A percentile compares a stretch with the other conserved stretches of the same genome.
phyloP scores from a whole-genome alignment of 2,797 vertebrate genomes.

The Smutsia temminckii region DNA sequence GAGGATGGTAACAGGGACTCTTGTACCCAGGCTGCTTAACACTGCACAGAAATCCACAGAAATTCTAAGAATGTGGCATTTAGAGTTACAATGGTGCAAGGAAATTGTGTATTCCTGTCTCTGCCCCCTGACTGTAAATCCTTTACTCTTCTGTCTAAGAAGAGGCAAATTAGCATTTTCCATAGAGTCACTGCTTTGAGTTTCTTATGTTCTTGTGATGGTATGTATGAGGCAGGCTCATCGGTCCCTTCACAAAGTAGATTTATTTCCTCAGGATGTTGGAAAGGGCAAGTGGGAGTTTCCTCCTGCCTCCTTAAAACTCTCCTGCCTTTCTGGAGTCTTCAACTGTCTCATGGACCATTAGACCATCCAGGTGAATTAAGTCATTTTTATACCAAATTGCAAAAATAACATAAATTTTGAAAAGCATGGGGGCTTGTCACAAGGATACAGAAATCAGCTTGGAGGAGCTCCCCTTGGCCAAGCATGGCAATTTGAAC shows the following conservation, averaged over 20 bases:
- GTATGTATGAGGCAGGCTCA: neutral
- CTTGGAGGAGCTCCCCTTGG: neutral
- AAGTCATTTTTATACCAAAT: neutral
- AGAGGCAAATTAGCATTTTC: neutral
- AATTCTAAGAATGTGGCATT: conserved; percentile 49
- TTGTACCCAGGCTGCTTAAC: neutral
- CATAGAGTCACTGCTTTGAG: neutral
- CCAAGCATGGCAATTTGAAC: neutral
- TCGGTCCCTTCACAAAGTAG: neutral
- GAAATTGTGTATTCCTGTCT: neutral
- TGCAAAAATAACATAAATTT: neutral
- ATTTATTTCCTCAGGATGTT: neutral
- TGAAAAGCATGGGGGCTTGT: neutral
- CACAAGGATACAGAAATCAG: neutral
- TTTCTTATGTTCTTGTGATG: neutral
- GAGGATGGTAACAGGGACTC: neutral
- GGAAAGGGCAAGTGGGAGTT: neutral
- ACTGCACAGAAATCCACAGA: conserved; percentile 37
- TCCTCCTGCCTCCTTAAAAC: neutral
- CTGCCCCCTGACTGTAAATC: neutral
- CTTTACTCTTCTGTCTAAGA: neutral
- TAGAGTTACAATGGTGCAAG: neutral
- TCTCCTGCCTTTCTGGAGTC: neutral
- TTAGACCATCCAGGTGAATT: neutral
- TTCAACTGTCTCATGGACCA: neutral